phyloP scores from a whole-genome alignment of 2,888 invertebrate genomes.

The Leptinotarsa haldemani region DNA sequence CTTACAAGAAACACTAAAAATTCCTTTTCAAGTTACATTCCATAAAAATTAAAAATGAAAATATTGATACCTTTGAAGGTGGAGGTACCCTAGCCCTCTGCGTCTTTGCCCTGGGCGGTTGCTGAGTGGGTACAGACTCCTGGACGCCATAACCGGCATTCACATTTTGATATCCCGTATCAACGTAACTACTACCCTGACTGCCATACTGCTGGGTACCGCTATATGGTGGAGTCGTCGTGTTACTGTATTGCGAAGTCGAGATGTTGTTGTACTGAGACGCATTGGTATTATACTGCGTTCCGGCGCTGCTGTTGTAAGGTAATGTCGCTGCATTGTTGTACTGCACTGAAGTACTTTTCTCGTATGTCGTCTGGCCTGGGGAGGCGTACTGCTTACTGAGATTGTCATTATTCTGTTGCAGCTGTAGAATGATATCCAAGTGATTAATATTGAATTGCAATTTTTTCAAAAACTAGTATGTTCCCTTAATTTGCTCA shows the following conservation, averaged over 20 bases:
- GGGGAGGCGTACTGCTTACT: slow-evolving; percentile 54
- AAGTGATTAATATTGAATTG: background rate
- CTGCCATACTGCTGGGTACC: slow-evolving; percentile 47
- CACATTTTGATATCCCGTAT: slow-evolving; percentile 41
- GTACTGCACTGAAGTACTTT: slow-evolving; percentile 25
- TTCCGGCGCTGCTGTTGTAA: slow-evolving; percentile 31
- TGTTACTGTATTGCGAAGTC: slow-evolving; percentile 43
- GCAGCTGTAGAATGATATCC: slow-evolving; percentile 61
- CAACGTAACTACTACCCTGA: slow-evolving; percentile 44
- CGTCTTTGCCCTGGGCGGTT: slow-evolving; percentile 71
- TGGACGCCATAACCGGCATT: slow-evolving; percentile 47
- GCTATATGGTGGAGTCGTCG: slow-evolving; percentile 27
- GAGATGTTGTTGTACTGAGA: slow-evolving; percentile 34
- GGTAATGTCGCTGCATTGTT: slow-evolving; percentile 28
- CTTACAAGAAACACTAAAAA: too few species aligned
- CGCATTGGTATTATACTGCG: slow-evolving; percentile 43
- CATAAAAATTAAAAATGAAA: too few species aligned
- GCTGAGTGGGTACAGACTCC: slow-evolving; percentile 50
- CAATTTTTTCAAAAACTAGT: too few species aligned
- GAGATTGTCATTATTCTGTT: slow-evolving; percentile 66
- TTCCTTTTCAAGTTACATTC: too few species aligned
- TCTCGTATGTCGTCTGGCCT: slow-evolving; percentile 45
- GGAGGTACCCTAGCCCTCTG: slow-evolving; percentile 83
- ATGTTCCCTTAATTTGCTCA: too few species aligned
- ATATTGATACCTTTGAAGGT: slow-evolving; percentile 77